Percentiles rank a stretch among this genome's conserved stretches.
Conservation (phyloP, 2,888 invertebrate species). For the Chloromyia formosa region DNA sequence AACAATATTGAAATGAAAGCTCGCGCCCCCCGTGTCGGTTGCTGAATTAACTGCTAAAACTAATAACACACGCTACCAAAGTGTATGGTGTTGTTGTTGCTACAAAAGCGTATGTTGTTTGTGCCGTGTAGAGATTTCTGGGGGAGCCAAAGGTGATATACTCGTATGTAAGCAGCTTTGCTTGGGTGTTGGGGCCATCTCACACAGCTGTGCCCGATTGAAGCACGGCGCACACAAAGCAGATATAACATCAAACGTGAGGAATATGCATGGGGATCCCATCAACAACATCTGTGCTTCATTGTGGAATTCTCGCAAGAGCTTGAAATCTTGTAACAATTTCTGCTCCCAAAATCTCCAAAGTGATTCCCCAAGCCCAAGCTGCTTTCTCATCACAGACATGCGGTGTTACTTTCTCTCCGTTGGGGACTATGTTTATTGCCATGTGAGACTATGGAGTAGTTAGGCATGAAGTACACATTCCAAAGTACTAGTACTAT, state of each 20-base stretch:
- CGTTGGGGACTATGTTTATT: too few species aligned
- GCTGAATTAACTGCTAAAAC: conserved; percentile 8
- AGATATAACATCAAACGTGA: neutral
- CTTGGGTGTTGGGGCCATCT: neutral
- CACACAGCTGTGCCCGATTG: neutral
- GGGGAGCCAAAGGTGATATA: conserved; percentile 2
- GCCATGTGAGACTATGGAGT: too few species aligned
- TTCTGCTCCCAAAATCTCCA: conserved; percentile 27
- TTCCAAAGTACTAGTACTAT: too few species aligned
- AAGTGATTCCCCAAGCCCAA: conserved; percentile 24
- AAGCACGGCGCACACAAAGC: neutral
- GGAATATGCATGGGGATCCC: neutral
- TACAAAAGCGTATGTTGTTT: neutral
- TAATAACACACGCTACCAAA: neutral
- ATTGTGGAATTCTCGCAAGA: neutral
- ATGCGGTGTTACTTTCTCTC: neutral
- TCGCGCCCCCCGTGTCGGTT: conserved; percentile 14
- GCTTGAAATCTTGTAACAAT: conserved; percentile 24
- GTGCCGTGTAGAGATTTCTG: conserved; percentile 2
- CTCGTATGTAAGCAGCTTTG: neutral
- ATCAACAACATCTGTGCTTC: conserved; percentile 31
- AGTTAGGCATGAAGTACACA: too few species aligned
- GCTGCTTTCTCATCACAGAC: neutral
- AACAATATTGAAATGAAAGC: conserved; percentile 35
- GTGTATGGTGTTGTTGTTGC: conserved; percentile 4